Percentiles rank a stretch among this genome's conserved stretches.
phyloP scores from a whole-genome alignment of 1,140 invertebrate genomes.

The Bombus picipes region DNA sequence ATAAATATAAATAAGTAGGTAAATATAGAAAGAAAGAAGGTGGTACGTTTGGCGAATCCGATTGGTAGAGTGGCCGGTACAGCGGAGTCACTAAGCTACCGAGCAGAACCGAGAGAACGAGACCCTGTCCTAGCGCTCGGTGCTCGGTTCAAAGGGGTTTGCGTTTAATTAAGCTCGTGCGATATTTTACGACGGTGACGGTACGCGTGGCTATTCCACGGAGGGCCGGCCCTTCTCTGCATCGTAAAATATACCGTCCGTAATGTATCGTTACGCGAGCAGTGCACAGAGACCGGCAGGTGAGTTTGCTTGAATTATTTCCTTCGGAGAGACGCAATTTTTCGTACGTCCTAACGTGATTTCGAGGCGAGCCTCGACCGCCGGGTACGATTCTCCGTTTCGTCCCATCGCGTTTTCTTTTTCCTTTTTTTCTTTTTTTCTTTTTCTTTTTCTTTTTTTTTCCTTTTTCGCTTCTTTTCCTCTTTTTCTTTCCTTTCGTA shows the following conservation, averaged over 20 bases:
- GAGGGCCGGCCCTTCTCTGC: slow-evolving; percentile 27
- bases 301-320: slow-evolving; percentile 33
- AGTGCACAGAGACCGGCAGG: background rate
- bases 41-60: background rate
- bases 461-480: background rate
- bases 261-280: slow-evolving; percentile 27
- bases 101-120: background rate
- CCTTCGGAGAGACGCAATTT: slow-evolving; percentile 23
- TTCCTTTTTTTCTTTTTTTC: background rate
- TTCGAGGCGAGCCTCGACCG: background rate
- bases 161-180: slow-evolving; percentile 42
- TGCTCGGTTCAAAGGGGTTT: slow-evolving; percentile 1
- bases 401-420: background rate
- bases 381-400: background rate
- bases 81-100: background rate
- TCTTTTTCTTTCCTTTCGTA: background rate
- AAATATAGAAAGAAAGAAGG: background rate
- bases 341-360: slow-evolving; percentile 28
- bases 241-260: slow-evolving; percentile 43
- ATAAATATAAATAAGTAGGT: background rate
- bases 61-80: background rate
- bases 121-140: background rate
- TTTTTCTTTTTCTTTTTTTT: too few relatives aligned
- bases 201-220: slow-evolving; percentile 16
- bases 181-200: slow-evolving; percentile 35